These are phyloP conservation scores for Chondrilla cf. caribensis DNA, from an alignment of 37 sponge, comb jelly and placozoan species.

Conservation along the genomic window DNA sequence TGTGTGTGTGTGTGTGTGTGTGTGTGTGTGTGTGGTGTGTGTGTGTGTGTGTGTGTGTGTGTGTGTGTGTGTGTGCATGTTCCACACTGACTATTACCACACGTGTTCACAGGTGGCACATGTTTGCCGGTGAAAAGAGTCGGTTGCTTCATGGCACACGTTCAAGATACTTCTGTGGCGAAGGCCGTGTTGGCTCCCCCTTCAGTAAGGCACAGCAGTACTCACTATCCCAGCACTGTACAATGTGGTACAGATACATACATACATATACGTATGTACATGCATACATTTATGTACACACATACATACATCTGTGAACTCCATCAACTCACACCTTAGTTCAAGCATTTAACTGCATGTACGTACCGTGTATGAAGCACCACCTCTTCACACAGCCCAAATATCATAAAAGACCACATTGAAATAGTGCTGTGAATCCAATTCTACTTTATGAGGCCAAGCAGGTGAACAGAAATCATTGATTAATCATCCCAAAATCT, in stretches of 20 bases:
- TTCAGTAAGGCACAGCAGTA: conserved; percentile 64
- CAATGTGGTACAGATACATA: neutral
- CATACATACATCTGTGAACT: conserved; percentile 3
- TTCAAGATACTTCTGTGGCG: conserved; percentile 86
- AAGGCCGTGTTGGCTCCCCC: conserved; percentile 75
- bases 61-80: too few relatives aligned
- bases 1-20: too few relatives aligned
- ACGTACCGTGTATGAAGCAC: too few relatives aligned
- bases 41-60: too few relatives aligned
- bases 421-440: too few relatives aligned
- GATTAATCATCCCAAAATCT: too few relatives aligned
- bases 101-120: conserved; percentile 7
- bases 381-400: too few relatives aligned
- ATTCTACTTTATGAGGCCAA: too few relatives aligned
- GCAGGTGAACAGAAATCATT: too few relatives aligned
- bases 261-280: neutral
- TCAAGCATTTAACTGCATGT: neutral
- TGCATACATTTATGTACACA: neutral
- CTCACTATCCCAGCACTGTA: neutral
- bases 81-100: too few relatives aligned
- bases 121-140: neutral
- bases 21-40: too few relatives aligned
- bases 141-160: conserved; percentile 44
- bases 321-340: neutral
- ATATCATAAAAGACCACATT: too few relatives aligned